phyloP scores from a whole-genome alignment of 2,888 invertebrate genomes.

The Caenorhabditis japonica region DNA sequence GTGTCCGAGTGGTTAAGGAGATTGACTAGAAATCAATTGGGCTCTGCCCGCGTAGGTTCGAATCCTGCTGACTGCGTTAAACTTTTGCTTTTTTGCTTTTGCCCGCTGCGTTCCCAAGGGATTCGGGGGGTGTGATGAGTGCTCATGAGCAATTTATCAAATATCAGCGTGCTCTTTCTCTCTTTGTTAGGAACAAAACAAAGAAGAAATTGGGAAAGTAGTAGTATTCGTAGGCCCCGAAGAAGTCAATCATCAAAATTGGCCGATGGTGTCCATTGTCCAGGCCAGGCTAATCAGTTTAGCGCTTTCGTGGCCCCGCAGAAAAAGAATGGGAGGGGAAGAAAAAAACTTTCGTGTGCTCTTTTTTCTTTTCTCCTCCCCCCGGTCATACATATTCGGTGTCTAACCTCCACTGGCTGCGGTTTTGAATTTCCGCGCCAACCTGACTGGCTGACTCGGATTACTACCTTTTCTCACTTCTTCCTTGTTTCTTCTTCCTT shows the following conservation, averaged over 20 bases:
- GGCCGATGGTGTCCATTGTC: conserved; percentile 16
- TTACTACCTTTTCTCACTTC: conserved; percentile 23
- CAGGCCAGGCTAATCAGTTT: conserved; percentile 33
- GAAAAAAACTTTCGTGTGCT: conserved; percentile 9
- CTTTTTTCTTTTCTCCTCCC: conserved; percentile 1
- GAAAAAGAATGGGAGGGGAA: not conserved
- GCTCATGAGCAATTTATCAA: conserved; percentile 39
- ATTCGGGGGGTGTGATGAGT: conserved; percentile 19
- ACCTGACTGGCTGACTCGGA: conserved; percentile 18
- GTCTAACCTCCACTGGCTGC: not conserved
- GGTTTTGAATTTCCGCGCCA: conserved; percentile 45
- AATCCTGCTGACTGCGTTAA: conserved; percentile 63
- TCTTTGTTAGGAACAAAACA: not conserved
- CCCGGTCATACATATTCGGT: conserved; percentile 15
- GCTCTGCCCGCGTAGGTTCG: conserved; percentile 70
- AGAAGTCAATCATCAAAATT: conserved; percentile 47
- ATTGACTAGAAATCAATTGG: conserved; percentile 71
- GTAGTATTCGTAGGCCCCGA: no score
- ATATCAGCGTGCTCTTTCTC: conserved; percentile 11
- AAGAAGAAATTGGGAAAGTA: not conserved
- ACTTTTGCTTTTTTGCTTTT: not conserved
- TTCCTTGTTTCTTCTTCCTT: not conserved
- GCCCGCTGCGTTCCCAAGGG: not conserved
- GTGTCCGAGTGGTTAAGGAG: no score
- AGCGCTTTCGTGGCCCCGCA: conserved; percentile 15